Base-by-base conservation (phyloP, 2,113 vertebrate genomes). In the Hucho hucho region DNA sequence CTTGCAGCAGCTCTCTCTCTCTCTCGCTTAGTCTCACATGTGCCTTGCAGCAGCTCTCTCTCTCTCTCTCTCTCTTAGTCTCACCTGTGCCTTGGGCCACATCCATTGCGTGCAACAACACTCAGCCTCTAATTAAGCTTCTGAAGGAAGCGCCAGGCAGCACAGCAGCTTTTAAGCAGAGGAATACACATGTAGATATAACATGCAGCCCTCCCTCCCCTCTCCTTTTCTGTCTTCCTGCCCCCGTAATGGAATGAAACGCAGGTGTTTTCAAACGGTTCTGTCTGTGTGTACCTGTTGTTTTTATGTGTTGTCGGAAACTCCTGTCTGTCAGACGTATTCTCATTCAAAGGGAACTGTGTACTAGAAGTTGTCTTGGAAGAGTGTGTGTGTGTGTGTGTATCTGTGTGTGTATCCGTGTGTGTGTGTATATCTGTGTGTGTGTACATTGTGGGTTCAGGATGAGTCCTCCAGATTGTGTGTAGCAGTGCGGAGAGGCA, bases 391-490 rank as follows among this genome's bases (percentile, higher is more conserved):
- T 43, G 5, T 37, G 6, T 7, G 32, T 6, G 6, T 18, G 7
- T 65, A 4, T 14, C 43, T 61, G 59, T 61, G n/a, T 61, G 1
- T 32, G 32, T 32, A 1, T 32, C 0, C 4, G 5, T 32, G 4
- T 65, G 47, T 56, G 24, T 71, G 20, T 59, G 56, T 59, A 53
- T 46, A 2, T 67, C 20, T 6, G 32, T 32, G 61, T 37, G 28
- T 46, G 24, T 70, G n/a, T 37, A 11, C 37, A 13, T 13, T 4
- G 72, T 20, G 22, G 7, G 81, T 71, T 77, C 70, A n/a, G 81
- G 81, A 91, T 88, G 81, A 85, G 76, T 93, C 90, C 87, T 86
- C 87, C 91, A 94, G 90, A 93, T 85, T 53, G 61, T 63, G 25
- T 16, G 46, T 47, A 28, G 46, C 76, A 66, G 86, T 79, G 87